Evolutionary conservation across 2,113 vertebrate species (phyloP).

Genomic region (Pomatostomus ruficeps): DNA sequence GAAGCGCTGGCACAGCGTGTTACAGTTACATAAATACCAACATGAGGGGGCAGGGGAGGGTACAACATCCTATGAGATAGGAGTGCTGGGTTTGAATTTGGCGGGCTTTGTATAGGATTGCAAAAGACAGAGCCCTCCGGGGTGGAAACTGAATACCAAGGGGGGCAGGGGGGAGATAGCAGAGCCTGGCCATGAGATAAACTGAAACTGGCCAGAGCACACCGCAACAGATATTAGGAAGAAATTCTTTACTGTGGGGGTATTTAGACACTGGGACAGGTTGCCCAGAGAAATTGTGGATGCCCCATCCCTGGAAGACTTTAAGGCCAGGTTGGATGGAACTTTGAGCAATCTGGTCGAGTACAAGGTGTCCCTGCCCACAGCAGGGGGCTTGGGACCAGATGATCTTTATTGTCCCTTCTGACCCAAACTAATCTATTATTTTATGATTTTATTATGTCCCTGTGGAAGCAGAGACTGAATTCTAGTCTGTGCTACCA

Average conservation of each 20-base stretch:
- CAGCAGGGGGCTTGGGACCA: background rate
- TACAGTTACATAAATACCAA: too few relatives aligned
- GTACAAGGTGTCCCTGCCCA: background rate
- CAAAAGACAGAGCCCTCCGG: too few relatives aligned
- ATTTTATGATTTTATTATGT: background rate
- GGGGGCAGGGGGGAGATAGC: too few relatives aligned
- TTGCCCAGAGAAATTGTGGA: background rate
- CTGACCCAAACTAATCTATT: background rate
- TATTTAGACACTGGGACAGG: background rate
- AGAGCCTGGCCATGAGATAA: too few relatives aligned
- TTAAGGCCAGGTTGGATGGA: background rate
- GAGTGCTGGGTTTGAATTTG: too few relatives aligned
- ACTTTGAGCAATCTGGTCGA: background rate
- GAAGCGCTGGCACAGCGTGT: too few relatives aligned
- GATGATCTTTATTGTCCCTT: background rate
- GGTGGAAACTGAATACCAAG: too few relatives aligned
- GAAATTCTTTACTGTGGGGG: background rate
- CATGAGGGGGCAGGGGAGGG: too few relatives aligned
- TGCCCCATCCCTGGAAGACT: background rate
- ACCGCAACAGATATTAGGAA: background rate
- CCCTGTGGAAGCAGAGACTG: background rate
- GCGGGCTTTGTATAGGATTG: too few relatives aligned
- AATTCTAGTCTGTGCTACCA: background rate
- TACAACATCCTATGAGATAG: too few relatives aligned
- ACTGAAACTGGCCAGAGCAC: too few relatives aligned